phyloP scores from a whole-genome alignment of 2,113 vertebrate genomes.

The Ginglymostoma cirratum region DNA sequence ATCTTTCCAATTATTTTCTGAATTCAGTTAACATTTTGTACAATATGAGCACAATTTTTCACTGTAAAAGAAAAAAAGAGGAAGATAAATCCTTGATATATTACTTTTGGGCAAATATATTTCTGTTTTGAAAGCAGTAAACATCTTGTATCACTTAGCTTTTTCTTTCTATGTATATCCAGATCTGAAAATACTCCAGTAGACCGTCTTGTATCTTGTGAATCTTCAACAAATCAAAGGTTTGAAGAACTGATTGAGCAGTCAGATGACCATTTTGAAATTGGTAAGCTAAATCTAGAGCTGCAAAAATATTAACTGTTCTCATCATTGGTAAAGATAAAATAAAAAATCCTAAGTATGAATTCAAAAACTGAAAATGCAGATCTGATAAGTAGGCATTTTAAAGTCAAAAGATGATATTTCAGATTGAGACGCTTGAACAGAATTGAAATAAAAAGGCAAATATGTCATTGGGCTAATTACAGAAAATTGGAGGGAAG shows the following conservation, averaged over 20 bases:
- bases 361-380: neutral
- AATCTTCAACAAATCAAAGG: slow-evolving; percentile 10
- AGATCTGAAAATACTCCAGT: neutral
- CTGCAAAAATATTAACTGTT: neutral
- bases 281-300: neutral
- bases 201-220: neutral
- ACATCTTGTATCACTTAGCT: neutral
- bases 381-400: neutral
- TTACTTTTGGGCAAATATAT: neutral
- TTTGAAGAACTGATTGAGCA: slow-evolving; percentile 13
- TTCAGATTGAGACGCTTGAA: neutral
- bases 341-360: neutral
- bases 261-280: neutral
- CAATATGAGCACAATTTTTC: neutral
- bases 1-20: neutral
- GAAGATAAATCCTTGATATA: neutral
- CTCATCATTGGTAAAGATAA: neutral
- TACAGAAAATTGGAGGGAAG: neutral
- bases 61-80: neutral
- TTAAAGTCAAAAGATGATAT: neutral
- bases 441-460: neutral
- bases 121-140: neutral
- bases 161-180: neutral
- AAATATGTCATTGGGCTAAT: neutral
- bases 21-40: neutral